Evolutionary conservation across 2,797 vertebrate genomes (phyloP).

Genomic region (Pseudochaenichthys georgianus): DNA sequence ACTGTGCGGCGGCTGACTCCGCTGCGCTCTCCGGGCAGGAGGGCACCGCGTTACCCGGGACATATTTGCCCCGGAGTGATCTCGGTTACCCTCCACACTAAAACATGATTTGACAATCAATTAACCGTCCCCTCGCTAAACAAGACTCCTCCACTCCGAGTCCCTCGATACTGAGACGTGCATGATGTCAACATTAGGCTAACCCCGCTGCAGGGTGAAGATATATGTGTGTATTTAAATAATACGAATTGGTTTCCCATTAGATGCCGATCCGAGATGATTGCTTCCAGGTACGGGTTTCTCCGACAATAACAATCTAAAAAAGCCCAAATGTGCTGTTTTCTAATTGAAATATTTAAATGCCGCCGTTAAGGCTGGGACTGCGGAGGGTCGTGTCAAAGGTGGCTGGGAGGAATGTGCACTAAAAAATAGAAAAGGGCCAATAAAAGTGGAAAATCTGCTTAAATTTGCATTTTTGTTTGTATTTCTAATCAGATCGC

Average conservation of each 20-base stretch:
- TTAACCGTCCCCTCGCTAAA: slow-evolving; percentile 73
- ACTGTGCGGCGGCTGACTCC: slow-evolving; percentile 80
- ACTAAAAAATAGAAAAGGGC: slow-evolving; percentile 43
- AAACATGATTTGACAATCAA: slow-evolving; percentile 85
- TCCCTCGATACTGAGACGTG: slow-evolving; percentile 33
- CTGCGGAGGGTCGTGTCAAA: slow-evolving; percentile 26
- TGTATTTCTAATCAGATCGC: slow-evolving; percentile 93
- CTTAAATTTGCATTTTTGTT: slow-evolving; percentile 94
- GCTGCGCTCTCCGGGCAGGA: slow-evolving; percentile 72
- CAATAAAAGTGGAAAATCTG: slow-evolving; percentile 54
- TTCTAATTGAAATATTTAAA: slow-evolving; percentile 28
- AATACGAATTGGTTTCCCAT: slow-evolving; percentile 6
- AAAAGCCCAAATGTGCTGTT: slow-evolving; percentile 9
- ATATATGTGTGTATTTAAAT: slow-evolving; percentile 8
- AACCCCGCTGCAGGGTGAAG: slow-evolving; percentile 39
- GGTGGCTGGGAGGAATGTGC: slow-evolving; percentile 15
- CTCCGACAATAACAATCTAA: slow-evolving; percentile 1
- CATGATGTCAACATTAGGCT: slow-evolving; percentile 60
- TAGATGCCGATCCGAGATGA: neutral
- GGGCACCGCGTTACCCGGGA: slow-evolving; percentile 73
- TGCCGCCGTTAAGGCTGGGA: neutral
- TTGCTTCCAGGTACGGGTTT: slow-evolving; percentile 5
- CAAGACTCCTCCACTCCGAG: slow-evolving; percentile 55
- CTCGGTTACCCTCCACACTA: slow-evolving; percentile 74
- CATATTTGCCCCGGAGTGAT: slow-evolving; percentile 84